These are phyloP conservation scores for Eclectus roratus DNA, from an alignment of 2,113 vertebrate species.

Conservation along the genomic window DNA sequence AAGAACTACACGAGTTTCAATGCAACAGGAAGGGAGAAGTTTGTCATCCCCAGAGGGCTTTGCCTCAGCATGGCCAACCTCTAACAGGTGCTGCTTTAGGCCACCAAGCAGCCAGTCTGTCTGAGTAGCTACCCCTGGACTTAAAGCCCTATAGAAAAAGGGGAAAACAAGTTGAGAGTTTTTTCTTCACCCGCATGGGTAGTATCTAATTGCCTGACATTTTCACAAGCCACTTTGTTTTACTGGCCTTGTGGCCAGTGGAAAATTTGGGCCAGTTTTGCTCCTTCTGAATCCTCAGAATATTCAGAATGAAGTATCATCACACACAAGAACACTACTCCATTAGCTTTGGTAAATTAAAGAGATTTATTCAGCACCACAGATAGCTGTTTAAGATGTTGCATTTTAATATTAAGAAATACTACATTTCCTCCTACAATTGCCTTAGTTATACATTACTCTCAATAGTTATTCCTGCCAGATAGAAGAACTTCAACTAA, in stretches of 20 bases:
- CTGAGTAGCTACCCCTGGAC: neutral
- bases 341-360: constrained; percentile 37
- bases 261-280: constrained; percentile 6
- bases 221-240: constrained; percentile 52
- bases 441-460: constrained; percentile 27
- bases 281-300: constrained; percentile 60
- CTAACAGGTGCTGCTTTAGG: neutral
- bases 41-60: neutral
- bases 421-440: constrained; percentile 12
- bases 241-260: constrained; percentile 14
- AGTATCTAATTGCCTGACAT: constrained; percentile 38
- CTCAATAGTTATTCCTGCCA: neutral
- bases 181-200: neutral
- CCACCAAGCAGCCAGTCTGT: neutral
- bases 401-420: constrained; percentile 46
- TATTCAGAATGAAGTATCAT: constrained; percentile 4
- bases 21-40: neutral
- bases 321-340: neutral
- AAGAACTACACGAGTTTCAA: neutral
- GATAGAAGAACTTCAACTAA: neutral
- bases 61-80: constrained; percentile 9
- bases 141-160: neutral
- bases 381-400: constrained; percentile 13
- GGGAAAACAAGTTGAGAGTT: constrained; percentile 10
- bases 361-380: constrained; percentile 43